phyloP scores from a whole-genome alignment of 1,140 invertebrate genomes.

The Formica exsecta region DNA sequence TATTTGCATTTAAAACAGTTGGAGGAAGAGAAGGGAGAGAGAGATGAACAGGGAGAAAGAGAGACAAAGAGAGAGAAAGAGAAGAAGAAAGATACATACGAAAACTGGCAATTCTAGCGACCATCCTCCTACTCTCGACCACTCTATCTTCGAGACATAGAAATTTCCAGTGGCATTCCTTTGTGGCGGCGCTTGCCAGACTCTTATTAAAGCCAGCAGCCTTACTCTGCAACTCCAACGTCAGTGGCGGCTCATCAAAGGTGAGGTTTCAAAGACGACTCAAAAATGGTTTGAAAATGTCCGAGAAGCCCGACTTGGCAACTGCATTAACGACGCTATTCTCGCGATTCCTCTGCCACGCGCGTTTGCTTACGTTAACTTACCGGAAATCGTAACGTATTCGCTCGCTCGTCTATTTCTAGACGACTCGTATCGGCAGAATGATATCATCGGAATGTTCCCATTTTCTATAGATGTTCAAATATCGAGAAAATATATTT shows the following conservation, averaged over 20 bases:
- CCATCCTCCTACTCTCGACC: constrained; percentile 49
- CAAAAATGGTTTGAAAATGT: constrained; percentile 75
- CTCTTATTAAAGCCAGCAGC: constrained; percentile 77
- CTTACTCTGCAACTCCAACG: constrained; percentile 60
- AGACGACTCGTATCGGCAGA: constrained; percentile 1
- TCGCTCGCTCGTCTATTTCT: constrained; percentile 17
- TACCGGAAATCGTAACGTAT: constrained; percentile 34
- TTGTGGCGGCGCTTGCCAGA: constrained; percentile 75
- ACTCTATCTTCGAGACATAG: constrained; percentile 79
- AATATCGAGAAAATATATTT: background rate
- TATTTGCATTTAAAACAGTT: constrained; percentile 76
- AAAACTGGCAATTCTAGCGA: constrained; percentile 63
- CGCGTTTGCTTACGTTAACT: constrained; percentile 51
- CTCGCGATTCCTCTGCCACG: background rate
- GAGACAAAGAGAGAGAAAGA: constrained; percentile 57
- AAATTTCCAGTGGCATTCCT: constrained; percentile 76
- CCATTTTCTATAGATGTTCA: background rate
- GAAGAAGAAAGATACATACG: constrained; percentile 67
- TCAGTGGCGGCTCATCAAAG: constrained; percentile 75
- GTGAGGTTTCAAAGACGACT: constrained; percentile 73
- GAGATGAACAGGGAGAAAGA: constrained; percentile 64
- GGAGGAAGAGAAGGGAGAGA: constrained; percentile 45
- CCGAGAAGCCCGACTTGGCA: constrained; percentile 32
- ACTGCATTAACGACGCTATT: constrained; percentile 56
- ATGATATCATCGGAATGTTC: background rate